These are phyloP conservation scores for Heliconius ethilla DNA, from an alignment of 2,888 invertebrate species.

Conservation along the genomic window DNA sequence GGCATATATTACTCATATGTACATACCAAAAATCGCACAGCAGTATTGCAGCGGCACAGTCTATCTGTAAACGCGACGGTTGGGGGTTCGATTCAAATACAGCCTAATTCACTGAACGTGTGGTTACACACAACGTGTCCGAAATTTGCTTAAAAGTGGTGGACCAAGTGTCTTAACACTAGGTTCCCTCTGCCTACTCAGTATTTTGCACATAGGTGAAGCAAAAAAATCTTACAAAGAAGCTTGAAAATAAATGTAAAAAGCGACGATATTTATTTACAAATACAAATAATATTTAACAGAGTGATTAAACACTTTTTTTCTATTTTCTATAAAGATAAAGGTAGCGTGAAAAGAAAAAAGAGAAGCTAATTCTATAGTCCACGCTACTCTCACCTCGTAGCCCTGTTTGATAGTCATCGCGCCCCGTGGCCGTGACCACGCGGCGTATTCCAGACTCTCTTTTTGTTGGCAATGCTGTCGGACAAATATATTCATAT, in stretches of 20 bases:
- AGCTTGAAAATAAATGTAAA: background rate
- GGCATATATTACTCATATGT: too few species aligned
- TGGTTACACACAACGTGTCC: too few species aligned
- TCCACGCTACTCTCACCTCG: constrained; percentile 72
- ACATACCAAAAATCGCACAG: too few species aligned
- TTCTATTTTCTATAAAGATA: background rate
- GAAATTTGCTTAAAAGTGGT: too few species aligned
- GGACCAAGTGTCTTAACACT: too few species aligned
- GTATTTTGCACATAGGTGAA: background rate
- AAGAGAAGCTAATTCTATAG: constrained; percentile 18
- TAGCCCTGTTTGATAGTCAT: constrained; percentile 84
- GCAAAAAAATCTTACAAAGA: background rate
- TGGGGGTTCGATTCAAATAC: too few species aligned
- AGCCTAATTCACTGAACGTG: too few species aligned
- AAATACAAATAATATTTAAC: background rate
- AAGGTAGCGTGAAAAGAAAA: background rate
- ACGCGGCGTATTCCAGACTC: constrained; percentile 82
- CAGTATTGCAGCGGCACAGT: too few species aligned
- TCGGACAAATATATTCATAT: constrained; percentile 56
- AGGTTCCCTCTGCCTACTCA: background rate
- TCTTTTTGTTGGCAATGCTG: constrained; percentile 85
- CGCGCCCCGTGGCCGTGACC: constrained; percentile 81
- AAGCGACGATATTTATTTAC: background rate
- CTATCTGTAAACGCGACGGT: too few species aligned
- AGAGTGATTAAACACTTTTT: background rate